These are phyloP conservation scores for Oceanodroma tethys DNA, from an alignment of 2,113 vertebrate species.

Conservation along the genomic window DNA sequence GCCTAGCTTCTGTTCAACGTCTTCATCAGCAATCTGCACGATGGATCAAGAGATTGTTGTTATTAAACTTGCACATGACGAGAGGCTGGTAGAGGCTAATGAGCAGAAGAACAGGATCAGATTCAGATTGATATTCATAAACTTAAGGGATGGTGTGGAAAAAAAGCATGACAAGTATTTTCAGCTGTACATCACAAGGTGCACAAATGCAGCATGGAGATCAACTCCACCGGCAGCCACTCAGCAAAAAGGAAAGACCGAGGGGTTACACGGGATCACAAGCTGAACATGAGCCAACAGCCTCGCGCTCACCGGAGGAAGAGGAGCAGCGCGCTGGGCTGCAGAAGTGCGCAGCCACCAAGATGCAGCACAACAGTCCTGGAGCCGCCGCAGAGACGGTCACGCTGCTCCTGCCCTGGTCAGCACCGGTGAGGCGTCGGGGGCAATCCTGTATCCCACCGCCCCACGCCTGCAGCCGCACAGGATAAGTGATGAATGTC, in stretches of 20 bases:
- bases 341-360: background rate
- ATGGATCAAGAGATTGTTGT: background rate
- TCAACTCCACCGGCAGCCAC: background rate
- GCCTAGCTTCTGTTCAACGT: background rate
- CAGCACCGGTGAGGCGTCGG: fast-evolving
- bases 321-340: background rate
- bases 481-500: background rate
- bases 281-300: background rate
- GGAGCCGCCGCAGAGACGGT: background rate
- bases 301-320: background rate
- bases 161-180: background rate
- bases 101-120: background rate
- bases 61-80: background rate
- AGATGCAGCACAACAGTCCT: background rate
- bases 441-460: background rate
- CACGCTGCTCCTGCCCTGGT: background rate
- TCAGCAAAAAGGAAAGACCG: background rate
- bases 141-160: background rate
- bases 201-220: background rate
- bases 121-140: background rate
- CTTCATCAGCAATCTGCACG: background rate
- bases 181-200: background rate
- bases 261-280: background rate
- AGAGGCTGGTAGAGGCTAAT: background rate
- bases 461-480: fast-evolving